Evolutionary conservation across 2,888 invertebrate species (phyloP).

Genomic region (Caenorhabditis sp.): DNA sequence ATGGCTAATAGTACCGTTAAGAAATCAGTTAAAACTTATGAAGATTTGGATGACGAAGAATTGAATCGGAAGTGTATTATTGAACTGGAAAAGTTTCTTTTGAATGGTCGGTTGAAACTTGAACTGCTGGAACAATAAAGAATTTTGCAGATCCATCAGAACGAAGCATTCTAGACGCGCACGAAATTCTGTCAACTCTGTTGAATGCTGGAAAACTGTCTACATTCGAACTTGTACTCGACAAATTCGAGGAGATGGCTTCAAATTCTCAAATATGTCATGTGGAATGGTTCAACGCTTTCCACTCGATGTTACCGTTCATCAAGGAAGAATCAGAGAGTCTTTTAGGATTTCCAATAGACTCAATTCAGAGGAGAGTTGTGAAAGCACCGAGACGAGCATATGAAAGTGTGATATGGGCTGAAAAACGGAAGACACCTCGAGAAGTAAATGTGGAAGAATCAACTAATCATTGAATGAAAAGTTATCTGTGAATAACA

Average conservation of each 20-base stretch:
- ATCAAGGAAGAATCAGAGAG: conserved; percentile 27
- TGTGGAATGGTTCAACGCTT: conserved; percentile 37
- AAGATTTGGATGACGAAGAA: conserved; percentile 16
- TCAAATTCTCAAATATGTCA: conserved; percentile 19
- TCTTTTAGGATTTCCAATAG: conserved; percentile 36
- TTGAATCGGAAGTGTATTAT: not conserved
- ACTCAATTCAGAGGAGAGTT: not conserved
- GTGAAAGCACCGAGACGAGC: not conserved
- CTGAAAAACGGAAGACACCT: not conserved
- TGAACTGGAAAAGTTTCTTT: conserved; percentile 14
- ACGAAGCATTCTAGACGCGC: not conserved
- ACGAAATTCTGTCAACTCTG: conserved; percentile 6
- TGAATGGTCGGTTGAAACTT: conserved; percentile 8
- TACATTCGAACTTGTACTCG: conserved; percentile 21
- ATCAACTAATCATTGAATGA: not conserved
- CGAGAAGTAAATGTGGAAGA: not conserved
- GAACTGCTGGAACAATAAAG: not conserved
- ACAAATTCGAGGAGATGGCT: conserved; percentile 31
- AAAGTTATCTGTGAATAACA: not conserved
- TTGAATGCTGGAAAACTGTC: conserved; percentile 37
- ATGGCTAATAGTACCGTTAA: not conserved
- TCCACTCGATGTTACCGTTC: conserved; percentile 20
- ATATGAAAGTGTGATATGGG: not conserved
- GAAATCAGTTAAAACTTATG: conserved; percentile 19
- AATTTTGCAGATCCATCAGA: conserved; percentile 43